These are phyloP conservation scores for Ectemnius cavifrons DNA, from an alignment of 2,888 invertebrate genomes.

Conservation along the genomic window DNA sequence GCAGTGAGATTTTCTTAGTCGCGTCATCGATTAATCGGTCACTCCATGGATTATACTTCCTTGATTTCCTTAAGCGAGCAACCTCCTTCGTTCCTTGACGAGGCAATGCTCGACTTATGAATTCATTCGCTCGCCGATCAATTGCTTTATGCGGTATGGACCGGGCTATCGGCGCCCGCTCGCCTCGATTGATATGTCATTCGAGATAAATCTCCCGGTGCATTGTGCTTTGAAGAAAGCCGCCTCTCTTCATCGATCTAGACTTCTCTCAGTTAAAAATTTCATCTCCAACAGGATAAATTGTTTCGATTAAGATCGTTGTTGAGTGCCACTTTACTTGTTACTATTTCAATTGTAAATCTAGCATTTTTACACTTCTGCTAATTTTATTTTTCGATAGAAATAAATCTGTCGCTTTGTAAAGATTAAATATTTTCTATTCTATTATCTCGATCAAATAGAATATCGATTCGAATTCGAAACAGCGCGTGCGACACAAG, in stretches of 20 bases:
- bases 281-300: neutral
- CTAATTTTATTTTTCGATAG: too few relatives aligned
- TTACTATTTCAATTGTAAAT: too few relatives aligned
- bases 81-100: neutral
- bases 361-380: too few relatives aligned
- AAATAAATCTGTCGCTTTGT: too few relatives aligned
- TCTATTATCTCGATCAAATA: too few relatives aligned
- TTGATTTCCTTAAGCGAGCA: neutral
- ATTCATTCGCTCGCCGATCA: constrained; percentile 7
- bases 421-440: too few relatives aligned
- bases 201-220: neutral
- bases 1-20: neutral
- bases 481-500: constrained; percentile 47
- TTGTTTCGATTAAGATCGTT: neutral
- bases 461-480: neutral
- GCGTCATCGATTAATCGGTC: neutral
- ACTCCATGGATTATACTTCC: neutral
- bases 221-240: constrained; percentile 8
- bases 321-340: too few relatives aligned
- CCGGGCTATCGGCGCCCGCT: neutral
- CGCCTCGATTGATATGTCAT: constrained; percentile 9
- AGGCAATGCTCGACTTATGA: neutral
- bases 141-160: neutral
- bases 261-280: neutral
- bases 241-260: neutral